Evolutionary conservation across 2,113 vertebrate species (phyloP).

Genomic region (Sorex araneus): DNA sequence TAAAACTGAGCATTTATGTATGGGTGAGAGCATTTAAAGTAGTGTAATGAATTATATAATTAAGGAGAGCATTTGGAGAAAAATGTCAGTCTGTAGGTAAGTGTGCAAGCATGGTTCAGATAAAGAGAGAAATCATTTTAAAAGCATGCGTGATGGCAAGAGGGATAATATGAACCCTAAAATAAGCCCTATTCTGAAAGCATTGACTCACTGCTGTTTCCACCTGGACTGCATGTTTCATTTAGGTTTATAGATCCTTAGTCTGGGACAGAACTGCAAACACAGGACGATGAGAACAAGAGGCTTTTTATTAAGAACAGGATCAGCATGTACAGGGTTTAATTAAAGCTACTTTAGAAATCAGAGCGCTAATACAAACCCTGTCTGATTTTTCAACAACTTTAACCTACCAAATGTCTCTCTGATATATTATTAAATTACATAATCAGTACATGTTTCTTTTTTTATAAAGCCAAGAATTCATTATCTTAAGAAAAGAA

Average conservation of each 20-base stretch:
- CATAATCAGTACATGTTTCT: conserved; percentile 54
- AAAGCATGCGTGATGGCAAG: not conserved
- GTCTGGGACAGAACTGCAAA: conserved; percentile 46
- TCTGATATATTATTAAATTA: conserved; percentile 72
- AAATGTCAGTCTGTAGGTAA: not conserved
- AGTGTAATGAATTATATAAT: not conserved
- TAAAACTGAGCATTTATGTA: not conserved
- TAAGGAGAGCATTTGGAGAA: not conserved
- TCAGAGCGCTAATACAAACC: conserved; percentile 55
- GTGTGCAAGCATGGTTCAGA: not conserved
- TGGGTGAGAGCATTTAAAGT: not conserved
- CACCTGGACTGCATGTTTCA: not conserved
- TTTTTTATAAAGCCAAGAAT: not conserved
- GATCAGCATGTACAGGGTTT: conserved; percentile 38
- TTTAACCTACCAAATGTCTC: conserved; percentile 54
- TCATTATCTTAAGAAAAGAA: not conserved
- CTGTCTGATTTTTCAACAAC: conserved; percentile 68
- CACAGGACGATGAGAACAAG: conserved; percentile 5
- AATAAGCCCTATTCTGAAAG: not conserved
- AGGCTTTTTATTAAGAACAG: conserved; percentile 49
- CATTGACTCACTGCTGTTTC: not conserved
- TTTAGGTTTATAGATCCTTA: not conserved
- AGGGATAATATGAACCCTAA: not conserved
- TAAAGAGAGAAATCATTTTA: not conserved
- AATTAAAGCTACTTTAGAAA: conserved; percentile 68